These are phyloP conservation scores for Caenorhabditis angaria DNA, from an alignment of 2,888 invertebrate genomes.

Conservation along the genomic window DNA sequence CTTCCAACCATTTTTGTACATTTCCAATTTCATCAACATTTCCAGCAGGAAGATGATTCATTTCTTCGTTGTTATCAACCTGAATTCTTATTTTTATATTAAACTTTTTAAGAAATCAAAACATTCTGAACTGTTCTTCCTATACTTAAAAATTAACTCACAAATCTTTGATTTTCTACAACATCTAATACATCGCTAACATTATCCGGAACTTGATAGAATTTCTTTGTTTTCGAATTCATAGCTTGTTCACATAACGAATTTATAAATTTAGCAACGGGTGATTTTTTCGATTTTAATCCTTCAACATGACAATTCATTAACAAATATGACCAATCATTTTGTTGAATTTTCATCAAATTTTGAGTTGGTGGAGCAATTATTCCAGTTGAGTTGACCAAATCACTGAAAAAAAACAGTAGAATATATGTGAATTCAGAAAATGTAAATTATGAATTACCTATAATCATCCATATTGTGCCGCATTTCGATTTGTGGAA, in stretches of 20 bases:
- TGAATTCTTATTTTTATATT: background rate
- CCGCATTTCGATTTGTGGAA: background rate
- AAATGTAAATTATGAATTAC: too few species aligned
- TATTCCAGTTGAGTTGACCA: background rate
- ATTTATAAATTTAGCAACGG: background rate
- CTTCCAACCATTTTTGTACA: background rate
- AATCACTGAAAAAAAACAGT: slow-evolving; percentile 10
- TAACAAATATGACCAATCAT: background rate
- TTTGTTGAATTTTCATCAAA: background rate
- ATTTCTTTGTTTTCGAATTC: background rate
- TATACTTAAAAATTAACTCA: background rate
- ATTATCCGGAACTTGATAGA: background rate
- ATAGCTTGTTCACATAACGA: background rate
- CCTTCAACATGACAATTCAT: background rate
- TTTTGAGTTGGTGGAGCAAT: background rate
- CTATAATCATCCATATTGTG: background rate
- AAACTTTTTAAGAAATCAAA: too few species aligned
- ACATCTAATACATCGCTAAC: background rate
- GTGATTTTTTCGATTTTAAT: background rate
- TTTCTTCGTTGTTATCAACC: background rate
- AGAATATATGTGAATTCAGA: too few species aligned
- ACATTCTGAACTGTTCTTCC: too few species aligned
- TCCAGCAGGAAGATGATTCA: background rate
- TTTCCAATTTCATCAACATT: background rate
- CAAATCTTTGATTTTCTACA: background rate